These are phyloP conservation scores for Nemapogon koenigi DNA, from an alignment of 2,888 invertebrate species.

Conservation along the genomic window DNA sequence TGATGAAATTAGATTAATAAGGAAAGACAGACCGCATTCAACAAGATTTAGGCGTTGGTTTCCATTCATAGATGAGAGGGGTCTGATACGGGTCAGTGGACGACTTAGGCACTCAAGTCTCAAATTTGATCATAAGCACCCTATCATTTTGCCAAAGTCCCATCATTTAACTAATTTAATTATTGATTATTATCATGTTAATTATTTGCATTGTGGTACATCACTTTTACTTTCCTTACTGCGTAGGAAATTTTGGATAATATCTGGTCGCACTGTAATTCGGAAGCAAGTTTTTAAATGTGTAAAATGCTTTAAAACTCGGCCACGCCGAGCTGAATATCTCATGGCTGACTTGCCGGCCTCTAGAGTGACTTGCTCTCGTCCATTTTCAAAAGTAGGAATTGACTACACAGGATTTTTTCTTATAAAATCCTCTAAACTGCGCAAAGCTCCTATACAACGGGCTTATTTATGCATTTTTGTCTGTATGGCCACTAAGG, in stretches of 20 bases:
- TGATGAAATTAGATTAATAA: too few relatives aligned
- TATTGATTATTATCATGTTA: neutral
- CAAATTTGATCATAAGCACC: neutral
- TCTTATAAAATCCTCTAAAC: neutral
- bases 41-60: too few relatives aligned
- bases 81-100: neutral
- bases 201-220: neutral
- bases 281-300: neutral
- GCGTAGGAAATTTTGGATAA: too few relatives aligned
- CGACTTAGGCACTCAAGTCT: neutral
- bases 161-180: neutral
- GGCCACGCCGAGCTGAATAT: neutral
- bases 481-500: neutral
- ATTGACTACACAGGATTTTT: neutral
- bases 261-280: neutral
- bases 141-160: neutral
- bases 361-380: neutral
- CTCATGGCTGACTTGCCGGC: neutral
- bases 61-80: neutral
- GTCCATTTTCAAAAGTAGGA: neutral
- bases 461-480: neutral
- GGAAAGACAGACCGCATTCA: too few relatives aligned
- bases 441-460: neutral
- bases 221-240: too few relatives aligned
- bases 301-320: neutral